Evolutionary conservation across 35 echinoderm and acorn worm species (phyloP), one percentile per base, ranked within the genome.

Genomic region (Stichopus chloronotus): DNA sequence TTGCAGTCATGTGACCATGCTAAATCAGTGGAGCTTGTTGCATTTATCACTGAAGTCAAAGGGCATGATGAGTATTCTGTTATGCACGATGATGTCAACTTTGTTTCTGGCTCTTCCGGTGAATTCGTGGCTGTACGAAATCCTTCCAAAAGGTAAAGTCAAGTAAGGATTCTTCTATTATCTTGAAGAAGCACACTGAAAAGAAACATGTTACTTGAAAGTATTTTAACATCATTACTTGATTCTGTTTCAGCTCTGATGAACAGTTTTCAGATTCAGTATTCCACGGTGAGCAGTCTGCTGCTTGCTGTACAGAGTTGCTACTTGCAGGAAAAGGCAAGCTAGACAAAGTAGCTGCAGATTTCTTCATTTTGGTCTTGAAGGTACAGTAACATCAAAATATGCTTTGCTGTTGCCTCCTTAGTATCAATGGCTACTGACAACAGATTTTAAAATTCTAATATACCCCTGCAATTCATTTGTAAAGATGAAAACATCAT

Each of bases 301-400:
- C 92, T 23, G 79, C 55, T 3, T 92, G 87, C 58, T 83, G 76
- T 87, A 57, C 85, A 59, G 84, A 92, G 5, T 90, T 98, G 14
- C 57, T 96, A 11, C 93, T 92, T 30, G 87, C 87, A 13, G 87
- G 79, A 11, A 95, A 98, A 92, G 81, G 91, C 12, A 92, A 93
- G 59, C 90, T 79, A 13, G 87, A 96, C 19, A 77, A 59, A 30
- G 63, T 98, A 8, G 85, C 95, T 76, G 96, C 92, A 78, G 96
- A 98, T 63, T 94, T 96, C 91, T 98, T 98, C 71, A 96, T 98
- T 54, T 4, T 82, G 17, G 78, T 98, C 14, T 90, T 98, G 61
- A 94, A 98, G 90, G 96, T 96, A 88, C 88, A 52, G 19, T 63
- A 6, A 78, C 9, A 25, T 57, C 88, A 21, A 65, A 93, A 78